These are phyloP conservation scores for Sarcoramphus papa DNA, from an alignment of 2,797 vertebrate species.

Conservation along the genomic window DNA sequence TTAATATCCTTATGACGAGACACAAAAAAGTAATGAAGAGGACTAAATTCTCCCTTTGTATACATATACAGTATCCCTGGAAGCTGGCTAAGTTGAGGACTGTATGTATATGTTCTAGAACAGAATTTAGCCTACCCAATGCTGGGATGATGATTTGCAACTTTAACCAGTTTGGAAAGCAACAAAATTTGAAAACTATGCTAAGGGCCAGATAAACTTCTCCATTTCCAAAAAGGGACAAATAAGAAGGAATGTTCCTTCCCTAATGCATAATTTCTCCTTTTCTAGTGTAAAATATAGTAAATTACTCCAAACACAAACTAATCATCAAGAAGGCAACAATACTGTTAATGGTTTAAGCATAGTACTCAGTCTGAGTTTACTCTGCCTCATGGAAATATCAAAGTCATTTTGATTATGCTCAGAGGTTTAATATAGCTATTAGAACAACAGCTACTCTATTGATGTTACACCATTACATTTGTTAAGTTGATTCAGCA, in stretches of 20 bases:
- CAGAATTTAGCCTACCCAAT: not conserved
- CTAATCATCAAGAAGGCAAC: slow-evolving; percentile 61
- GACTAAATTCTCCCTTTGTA: not conserved
- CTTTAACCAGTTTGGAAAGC: slow-evolving; percentile 16
- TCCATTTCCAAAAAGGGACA: slow-evolving; percentile 58
- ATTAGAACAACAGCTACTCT: slow-evolving; percentile 49
- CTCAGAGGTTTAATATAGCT: slow-evolving; percentile 57
- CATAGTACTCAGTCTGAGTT: slow-evolving; percentile 34
- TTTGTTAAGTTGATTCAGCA: slow-evolving; percentile 54
- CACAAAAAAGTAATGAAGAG: not conserved
- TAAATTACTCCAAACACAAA: slow-evolving; percentile 54
- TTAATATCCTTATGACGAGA: not conserved
- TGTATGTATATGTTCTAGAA: not conserved
- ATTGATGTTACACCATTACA: slow-evolving; percentile 16
- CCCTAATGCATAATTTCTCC: slow-evolving; percentile 40
- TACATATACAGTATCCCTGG: not conserved
- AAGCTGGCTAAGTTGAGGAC: not conserved
- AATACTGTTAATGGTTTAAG: slow-evolving; percentile 54
- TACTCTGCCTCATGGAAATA: slow-evolving; percentile 62
- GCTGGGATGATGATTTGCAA: not conserved
- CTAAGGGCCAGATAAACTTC: slow-evolving; percentile 44
- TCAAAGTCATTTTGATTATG: slow-evolving; percentile 50
- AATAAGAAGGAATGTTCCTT: slow-evolving; percentile 54
- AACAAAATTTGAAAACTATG: slow-evolving; percentile 28
- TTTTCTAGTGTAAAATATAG: slow-evolving; percentile 52